These are phyloP conservation scores for Miltochrista miniata DNA, from an alignment of 2,888 invertebrate species.

Conservation along the genomic window DNA sequence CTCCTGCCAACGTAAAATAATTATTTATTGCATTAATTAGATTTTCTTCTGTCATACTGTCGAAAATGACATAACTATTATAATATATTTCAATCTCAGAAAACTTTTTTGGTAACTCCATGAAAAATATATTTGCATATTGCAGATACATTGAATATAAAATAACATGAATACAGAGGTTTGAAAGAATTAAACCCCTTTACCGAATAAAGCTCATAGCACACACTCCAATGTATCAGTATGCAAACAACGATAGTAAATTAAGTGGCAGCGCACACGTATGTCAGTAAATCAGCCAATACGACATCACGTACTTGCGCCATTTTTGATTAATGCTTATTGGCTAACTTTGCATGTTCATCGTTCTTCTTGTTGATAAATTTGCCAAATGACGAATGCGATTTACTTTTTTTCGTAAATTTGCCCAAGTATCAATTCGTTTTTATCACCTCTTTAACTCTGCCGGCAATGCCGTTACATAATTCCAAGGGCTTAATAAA, in stretches of 20 bases:
- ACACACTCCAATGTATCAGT: conserved; percentile 27
- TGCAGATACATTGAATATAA: too few relatives aligned
- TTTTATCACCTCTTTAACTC: too few relatives aligned
- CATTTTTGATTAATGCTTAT: conserved; percentile 52
- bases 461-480: too few relatives aligned
- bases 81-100: too few relatives aligned
- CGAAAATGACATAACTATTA: too few relatives aligned
- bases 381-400: background rate
- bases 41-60: too few relatives aligned
- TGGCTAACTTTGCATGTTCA: conserved; percentile 14
- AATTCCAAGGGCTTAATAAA: too few relatives aligned
- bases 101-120: too few relatives aligned
- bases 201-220: conserved; percentile 29
- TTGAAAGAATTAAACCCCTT: conserved; percentile 13
- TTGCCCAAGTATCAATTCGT: too few relatives aligned
- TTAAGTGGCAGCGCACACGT: conserved; percentile 41
- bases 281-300: conserved; percentile 46
- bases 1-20: too few relatives aligned
- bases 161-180: background rate
- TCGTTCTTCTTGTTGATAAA: background rate
- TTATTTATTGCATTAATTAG: too few relatives aligned
- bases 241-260: conserved; percentile 40
- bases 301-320: conserved; percentile 43
- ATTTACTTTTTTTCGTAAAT: background rate
- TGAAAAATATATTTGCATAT: too few relatives aligned